phyloP scores from a whole-genome alignment of 2,113 vertebrate species.

The Dasypus novemcinctus region DNA sequence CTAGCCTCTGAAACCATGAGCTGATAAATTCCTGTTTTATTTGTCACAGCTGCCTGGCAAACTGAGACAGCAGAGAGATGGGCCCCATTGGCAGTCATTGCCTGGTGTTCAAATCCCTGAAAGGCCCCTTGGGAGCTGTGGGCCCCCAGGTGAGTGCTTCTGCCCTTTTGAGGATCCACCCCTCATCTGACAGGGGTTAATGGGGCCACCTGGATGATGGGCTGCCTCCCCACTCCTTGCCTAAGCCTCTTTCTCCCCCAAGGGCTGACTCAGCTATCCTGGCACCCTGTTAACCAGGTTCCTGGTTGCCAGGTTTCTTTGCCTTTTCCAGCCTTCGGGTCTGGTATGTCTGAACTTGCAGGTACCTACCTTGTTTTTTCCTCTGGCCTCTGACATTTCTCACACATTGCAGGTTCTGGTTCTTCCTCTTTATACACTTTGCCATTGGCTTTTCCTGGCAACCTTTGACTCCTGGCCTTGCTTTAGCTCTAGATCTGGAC shows the following conservation, averaged over 20 bases:
- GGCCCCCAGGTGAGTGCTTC: background rate
- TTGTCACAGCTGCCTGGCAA: too few relatives aligned
- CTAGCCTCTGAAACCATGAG: too few relatives aligned
- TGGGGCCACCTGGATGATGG: too few relatives aligned
- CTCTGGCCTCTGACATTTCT: background rate
- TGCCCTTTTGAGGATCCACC: background rate
- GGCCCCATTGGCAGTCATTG: background rate
- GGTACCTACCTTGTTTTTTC: background rate
- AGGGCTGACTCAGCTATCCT: background rate
- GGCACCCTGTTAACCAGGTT: background rate
- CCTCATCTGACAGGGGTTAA: background rate
- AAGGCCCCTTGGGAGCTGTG: background rate
- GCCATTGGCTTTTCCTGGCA: background rate
- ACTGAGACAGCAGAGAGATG: too few relatives aligned
- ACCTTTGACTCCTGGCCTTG: background rate
- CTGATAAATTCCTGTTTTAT: too few relatives aligned
- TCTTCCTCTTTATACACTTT: background rate
- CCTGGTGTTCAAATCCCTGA: rapidly evolving
- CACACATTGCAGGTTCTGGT: background rate
- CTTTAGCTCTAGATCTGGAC: background rate
- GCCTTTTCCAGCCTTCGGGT: background rate
- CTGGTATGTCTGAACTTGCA: background rate
- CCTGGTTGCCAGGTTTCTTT: background rate
- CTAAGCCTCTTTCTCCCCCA: background rate
- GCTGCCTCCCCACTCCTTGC: background rate